Evolutionary conservation across 2,888 invertebrate species (phyloP).

Genomic region (Ichneumoninae sp.): DNA sequence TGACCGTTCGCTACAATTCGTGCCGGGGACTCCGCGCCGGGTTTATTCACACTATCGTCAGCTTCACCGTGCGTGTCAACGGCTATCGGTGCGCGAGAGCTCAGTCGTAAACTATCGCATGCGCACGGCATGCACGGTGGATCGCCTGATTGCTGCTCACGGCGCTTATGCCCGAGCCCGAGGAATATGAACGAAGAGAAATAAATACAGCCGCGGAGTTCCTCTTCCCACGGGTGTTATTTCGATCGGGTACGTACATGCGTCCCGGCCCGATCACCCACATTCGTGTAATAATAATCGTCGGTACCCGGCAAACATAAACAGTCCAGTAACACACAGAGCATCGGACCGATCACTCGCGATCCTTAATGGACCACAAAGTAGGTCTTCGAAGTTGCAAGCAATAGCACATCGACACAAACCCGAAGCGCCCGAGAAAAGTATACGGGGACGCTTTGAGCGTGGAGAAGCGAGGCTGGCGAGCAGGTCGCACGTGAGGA

Average conservation of each 20-base stretch:
- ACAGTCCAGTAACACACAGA: constrained; percentile 38
- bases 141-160: background rate
- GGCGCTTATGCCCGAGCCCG: background rate
- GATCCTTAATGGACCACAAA: constrained; percentile 77
- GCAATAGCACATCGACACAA: constrained; percentile 58
- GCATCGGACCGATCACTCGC: constrained; percentile 58
- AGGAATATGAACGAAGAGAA: constrained; percentile 14
- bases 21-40: background rate
- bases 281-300: constrained; percentile 21
- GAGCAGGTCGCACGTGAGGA: constrained; percentile 45
- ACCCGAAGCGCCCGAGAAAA: constrained; percentile 69
- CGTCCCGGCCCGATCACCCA: background rate
- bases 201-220: constrained; percentile 33
- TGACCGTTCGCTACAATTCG: background rate
- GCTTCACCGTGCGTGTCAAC: background rate
- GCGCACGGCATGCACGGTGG: background rate
- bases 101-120: background rate
- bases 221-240: constrained; percentile 59
- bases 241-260: constrained; percentile 9
- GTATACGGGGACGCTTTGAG: constrained; percentile 37
- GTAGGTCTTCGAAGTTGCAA: constrained; percentile 76
- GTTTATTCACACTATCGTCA: background rate
- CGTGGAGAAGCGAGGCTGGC: constrained; percentile 38
- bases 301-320: constrained; percentile 5
- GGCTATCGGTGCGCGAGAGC: background rate